Percentiles rank a stretch among this genome's conserved stretches.
Conservation (phyloP, 2,888 invertebrate genomes). For the Ormyrus thymus region DNA sequence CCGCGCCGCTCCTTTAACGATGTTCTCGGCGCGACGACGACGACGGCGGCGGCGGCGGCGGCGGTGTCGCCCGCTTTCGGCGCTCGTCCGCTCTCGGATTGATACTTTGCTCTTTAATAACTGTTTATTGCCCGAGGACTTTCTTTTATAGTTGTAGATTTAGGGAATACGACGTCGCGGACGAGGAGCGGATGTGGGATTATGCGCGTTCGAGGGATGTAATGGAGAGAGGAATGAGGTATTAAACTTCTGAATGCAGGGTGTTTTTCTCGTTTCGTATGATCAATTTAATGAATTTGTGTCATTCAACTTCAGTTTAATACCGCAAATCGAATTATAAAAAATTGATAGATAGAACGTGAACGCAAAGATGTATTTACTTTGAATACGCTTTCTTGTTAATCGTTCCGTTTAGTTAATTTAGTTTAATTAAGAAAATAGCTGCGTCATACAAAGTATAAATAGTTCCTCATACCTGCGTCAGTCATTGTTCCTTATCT, state of each 20-base stretch:
- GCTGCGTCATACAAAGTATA: background rate
- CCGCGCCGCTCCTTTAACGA: constrained; percentile 41
- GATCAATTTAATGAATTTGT: too few relatives aligned
- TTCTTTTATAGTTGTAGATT: constrained; percentile 10
- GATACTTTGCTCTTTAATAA: constrained; percentile 9
- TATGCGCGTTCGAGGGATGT: too few relatives aligned
- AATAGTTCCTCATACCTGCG: background rate
- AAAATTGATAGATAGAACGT: too few relatives aligned
- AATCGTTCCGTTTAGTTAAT: too few relatives aligned
- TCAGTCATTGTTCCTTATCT: constrained; percentile 5
- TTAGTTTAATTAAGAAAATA: background rate
- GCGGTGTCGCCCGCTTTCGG: too few relatives aligned
- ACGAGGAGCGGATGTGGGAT: too few relatives aligned
- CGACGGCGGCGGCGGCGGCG: background rate
- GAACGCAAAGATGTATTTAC: too few relatives aligned
- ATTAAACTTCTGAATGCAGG: too few relatives aligned
- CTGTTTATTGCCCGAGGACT: constrained; percentile 14
- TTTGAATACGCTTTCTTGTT: too few relatives aligned
- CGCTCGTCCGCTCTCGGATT: background rate
- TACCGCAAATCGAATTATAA: constrained; percentile 16
- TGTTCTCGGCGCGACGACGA: constrained; percentile 33
- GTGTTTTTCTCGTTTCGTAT: background rate
- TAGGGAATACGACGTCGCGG: background rate
- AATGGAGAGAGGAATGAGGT: too few relatives aligned
- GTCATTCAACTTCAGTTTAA: too few relatives aligned